Evolutionary conservation across 2,113 vertebrate genomes (phyloP).

Genomic region (Pelmatolapia mariae): DNA sequence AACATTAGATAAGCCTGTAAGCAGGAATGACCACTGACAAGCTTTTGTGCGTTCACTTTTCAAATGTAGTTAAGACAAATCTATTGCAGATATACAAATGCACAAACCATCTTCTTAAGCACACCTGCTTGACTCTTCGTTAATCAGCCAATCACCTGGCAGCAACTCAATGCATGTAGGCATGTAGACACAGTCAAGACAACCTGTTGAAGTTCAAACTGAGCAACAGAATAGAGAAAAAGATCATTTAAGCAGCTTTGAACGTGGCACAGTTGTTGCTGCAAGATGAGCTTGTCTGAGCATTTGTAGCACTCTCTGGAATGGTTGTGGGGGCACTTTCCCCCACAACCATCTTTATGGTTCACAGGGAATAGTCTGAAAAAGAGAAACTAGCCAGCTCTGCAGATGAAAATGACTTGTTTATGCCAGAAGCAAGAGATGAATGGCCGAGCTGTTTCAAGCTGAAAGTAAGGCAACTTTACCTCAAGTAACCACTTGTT

Average conservation of each 20-base stretch:
- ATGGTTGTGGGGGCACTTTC: neutral
- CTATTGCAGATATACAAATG: neutral
- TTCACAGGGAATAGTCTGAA: neutral
- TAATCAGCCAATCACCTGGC: neutral
- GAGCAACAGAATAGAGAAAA: neutral
- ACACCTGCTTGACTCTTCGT: neutral
- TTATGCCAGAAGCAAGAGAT: neutral
- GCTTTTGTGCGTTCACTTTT: neutral
- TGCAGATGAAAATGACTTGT: neutral
- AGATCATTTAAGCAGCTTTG: rapidly evolving
- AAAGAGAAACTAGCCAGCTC: neutral
- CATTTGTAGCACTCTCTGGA: neutral
- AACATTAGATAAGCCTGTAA: neutral
- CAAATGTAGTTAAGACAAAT: neutral
- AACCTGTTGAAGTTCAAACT: neutral
- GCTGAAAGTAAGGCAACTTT: neutral
- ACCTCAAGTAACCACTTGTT: neutral
- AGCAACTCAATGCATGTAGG: neutral
- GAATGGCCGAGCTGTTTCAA: neutral
- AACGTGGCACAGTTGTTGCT: neutral
- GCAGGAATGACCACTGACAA: neutral
- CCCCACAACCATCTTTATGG: rapidly evolving
- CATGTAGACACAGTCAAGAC: neutral
- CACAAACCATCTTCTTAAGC: rapidly evolving
- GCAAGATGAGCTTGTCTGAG: neutral